Conservation (phyloP, 2,113 vertebrate species). For the Eonycteris spelaea region DNA sequence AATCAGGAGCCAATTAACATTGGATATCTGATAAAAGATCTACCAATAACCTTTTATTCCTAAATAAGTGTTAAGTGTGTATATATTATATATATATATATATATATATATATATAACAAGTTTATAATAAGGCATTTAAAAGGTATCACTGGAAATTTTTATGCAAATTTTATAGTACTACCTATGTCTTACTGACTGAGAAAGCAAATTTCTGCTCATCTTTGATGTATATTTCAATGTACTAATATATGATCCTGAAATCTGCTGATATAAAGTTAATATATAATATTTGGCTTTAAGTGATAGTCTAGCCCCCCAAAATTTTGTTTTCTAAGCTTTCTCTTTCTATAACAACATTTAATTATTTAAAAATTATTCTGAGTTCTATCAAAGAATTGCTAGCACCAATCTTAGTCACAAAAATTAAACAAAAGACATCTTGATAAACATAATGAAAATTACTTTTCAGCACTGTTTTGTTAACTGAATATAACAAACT, state of each 20-base stretch:
- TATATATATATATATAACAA: background rate
- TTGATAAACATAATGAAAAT: constrained; percentile 7
- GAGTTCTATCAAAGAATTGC: constrained; percentile 10
- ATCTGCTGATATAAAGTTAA: constrained; percentile 17
- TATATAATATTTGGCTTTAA: background rate
- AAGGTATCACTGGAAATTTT: background rate
- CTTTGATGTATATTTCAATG: constrained; percentile 30
- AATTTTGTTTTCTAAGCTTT: constrained; percentile 31
- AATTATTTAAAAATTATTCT: constrained; percentile 10
- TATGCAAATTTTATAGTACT: background rate
- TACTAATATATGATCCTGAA: constrained; percentile 22
- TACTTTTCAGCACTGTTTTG: constrained; percentile 22
- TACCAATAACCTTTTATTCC: background rate
- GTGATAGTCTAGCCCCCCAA: background rate
- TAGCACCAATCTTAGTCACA: constrained; percentile 3
- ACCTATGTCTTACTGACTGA: background rate
- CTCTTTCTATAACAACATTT: background rate
- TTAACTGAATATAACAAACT: background rate
- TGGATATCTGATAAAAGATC: background rate
- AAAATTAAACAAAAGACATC: background rate
- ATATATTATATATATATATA: background rate
- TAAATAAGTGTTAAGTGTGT: background rate
- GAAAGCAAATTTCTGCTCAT: constrained; percentile 30
- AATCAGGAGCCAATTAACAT: background rate
- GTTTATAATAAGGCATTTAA: background rate